These are phyloP conservation scores for Papilio aristodemus DNA, from an alignment of 1,140 invertebrate genomes.

Conservation along the genomic window DNA sequence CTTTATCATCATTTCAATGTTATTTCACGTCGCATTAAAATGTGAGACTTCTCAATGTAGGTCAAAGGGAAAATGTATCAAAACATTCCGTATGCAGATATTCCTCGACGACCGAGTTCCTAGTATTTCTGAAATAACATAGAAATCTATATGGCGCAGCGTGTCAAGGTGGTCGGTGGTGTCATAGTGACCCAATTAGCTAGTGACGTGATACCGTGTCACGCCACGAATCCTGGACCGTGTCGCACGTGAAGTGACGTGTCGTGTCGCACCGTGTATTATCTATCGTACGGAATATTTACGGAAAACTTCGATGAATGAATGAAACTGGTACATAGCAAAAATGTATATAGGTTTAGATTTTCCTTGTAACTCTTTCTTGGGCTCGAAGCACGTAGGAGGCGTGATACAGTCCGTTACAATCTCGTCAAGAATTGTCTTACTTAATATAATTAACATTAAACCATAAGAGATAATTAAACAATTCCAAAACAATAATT, in stretches of 20 bases:
- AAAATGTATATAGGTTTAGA: too few relatives aligned
- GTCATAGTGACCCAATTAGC: constrained; percentile 2
- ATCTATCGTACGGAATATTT: not conserved
- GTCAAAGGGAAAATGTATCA: constrained; percentile 14
- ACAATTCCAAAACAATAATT: too few relatives aligned
- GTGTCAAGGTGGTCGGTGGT: constrained; percentile 43
- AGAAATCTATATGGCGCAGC: constrained; percentile 40
- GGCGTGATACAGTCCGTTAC: too few relatives aligned
- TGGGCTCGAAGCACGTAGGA: too few relatives aligned
- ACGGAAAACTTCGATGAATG: constrained; percentile 15
- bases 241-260: not conserved
- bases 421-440: too few relatives aligned
- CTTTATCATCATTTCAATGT: not conserved
- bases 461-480: too few relatives aligned
- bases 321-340: too few relatives aligned
- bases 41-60: not conserved
- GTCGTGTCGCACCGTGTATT: not conserved
- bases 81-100: constrained; percentile 9
- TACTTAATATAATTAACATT: too few relatives aligned
- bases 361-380: too few relatives aligned
- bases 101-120: constrained; percentile 34
- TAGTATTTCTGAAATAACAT: constrained; percentile 34
- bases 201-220: constrained; percentile 2
- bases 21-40: not conserved
- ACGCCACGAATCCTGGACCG: too few relatives aligned